phyloP scores from a whole-genome alignment of 2,888 invertebrate genomes.

The Hirtodrosophila trivittata region DNA sequence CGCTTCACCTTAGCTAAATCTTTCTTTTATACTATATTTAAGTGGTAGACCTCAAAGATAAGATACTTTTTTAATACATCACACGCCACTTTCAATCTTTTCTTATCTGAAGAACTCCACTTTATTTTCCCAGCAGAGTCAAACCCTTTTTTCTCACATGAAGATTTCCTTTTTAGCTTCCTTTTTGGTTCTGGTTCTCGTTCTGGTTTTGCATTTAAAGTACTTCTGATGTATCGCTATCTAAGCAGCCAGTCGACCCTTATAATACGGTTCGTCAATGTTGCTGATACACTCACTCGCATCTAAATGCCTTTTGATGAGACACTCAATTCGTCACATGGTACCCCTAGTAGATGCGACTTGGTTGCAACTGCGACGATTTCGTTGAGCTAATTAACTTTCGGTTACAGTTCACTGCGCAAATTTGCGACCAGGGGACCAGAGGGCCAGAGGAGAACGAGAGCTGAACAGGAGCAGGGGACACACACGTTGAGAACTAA shows the following conservation, averaged over 20 bases:
- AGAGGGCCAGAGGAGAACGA: slow-evolving; percentile 5
- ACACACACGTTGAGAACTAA: slow-evolving; percentile 38
- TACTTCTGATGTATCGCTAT: slow-evolving; percentile 11
- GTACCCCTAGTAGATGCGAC: slow-evolving; percentile 27
- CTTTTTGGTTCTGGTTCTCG: slow-evolving; percentile 32
- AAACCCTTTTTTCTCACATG: slow-evolving; percentile 48
- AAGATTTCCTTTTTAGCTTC: slow-evolving; percentile 55
- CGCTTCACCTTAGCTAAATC: too few species aligned
- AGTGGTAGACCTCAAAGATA: too few species aligned
- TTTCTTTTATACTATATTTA: too few species aligned
- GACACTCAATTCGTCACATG: slow-evolving; percentile 52
- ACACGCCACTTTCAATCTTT: too few species aligned
- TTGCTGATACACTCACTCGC: slow-evolving; percentile 13
- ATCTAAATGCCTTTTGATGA: slow-evolving; percentile 26
- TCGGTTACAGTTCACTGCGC: slow-evolving; percentile 77
- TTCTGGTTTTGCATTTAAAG: slow-evolving; percentile 1
- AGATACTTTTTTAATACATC: background rate
- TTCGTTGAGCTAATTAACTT: slow-evolving; percentile 75
- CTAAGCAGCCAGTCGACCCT: slow-evolving; percentile 40
- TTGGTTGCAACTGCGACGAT: slow-evolving; percentile 49
- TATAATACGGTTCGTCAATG: slow-evolving; percentile 42
- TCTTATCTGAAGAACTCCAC: background rate
- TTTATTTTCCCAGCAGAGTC: slow-evolving; percentile 29
- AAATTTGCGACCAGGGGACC: slow-evolving; percentile 51
- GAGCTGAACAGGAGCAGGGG: slow-evolving; percentile 27